Percentiles rank a stretch among this genome's conserved stretches.
Conservation (phyloP, 2,113 vertebrate genomes). For the Athene cunicularia region DNA sequence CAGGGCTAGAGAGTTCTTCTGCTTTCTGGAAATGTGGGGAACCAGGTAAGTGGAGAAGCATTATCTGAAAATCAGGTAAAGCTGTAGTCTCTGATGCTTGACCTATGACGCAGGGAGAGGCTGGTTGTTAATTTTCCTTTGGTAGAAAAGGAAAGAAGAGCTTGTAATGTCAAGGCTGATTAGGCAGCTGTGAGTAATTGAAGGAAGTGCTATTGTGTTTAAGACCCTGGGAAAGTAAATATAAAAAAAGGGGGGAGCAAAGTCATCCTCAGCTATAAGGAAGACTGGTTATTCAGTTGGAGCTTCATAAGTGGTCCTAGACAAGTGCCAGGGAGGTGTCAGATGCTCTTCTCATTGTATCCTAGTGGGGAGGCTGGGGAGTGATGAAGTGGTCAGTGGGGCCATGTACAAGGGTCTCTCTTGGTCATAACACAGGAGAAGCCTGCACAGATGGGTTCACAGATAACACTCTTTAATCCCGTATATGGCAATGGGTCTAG, state of each 20-base stretch:
- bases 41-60: not conserved
- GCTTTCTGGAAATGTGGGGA: not conserved
- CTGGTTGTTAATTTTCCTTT: not conserved
- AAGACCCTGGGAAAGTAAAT: conserved; percentile 21
- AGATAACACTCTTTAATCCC: not conserved
- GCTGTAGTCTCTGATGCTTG: not conserved
- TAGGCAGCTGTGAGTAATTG: not conserved
- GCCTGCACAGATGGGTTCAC: not conserved
- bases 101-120: not conserved
- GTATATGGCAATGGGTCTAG: fast-evolving
- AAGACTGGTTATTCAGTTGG: not conserved
- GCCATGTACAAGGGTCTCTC: not conserved
- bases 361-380: not conserved
- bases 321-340: not conserved
- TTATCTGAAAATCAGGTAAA: not conserved
- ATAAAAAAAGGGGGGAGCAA: not conserved
- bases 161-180: not conserved
- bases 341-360: not conserved
- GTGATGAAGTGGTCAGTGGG: not conserved
- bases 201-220: conserved; percentile 14
- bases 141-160: not conserved
- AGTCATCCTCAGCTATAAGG: not conserved
- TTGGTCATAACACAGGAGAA: not conserved
- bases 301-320: not conserved
- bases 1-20: not conserved